Evolutionary conservation across 2,888 invertebrate genomes (phyloP), one percentile per base, ranked within the genome.

Genomic region (Synergus laeviventris): DNA sequence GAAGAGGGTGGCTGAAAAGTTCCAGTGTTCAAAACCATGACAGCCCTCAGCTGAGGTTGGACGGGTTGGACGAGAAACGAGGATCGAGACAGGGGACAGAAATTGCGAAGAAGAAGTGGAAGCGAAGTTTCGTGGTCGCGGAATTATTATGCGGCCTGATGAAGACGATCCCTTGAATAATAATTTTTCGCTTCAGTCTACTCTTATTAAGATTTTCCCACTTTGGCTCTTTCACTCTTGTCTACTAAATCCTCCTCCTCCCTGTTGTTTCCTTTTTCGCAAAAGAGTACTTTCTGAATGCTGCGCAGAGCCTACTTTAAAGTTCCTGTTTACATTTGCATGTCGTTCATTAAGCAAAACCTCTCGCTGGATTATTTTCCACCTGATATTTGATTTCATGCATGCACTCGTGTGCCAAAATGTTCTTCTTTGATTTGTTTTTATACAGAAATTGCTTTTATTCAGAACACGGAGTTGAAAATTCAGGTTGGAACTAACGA

Each of bases 101-200:
- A 54, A 59, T 31, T 36, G 70, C 56, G 76, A 59, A n/a, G 56
- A 66, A 54, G 38, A 59, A 59, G 56, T 64, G 24, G 49, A 39
- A 38, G 61, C 21, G 64, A 42, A 66, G 45, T 66, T 66, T 45
- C 54, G 62, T 45, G 18, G 64, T n/a, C 42, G 39, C 39, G 24
- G 61, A 74, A 74, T 76, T 76, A 76, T 74, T 60, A 61, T 76
- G n/a, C 74, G n/a, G 31, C 74, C 49, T 54, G 61, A 76, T 45
- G 74, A 74, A 74, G 74, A 74, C 36, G 76, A 76, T 76, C 62
- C 76, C 62, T 49, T 76, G 76, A 74, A 76, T 76, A 76, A 76
- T 76, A 74, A 76, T 76, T 76, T 76, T 74, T 38, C 54, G 54
- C 62, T 64, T 61, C 45, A 21, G 21, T 61, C 56, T 74, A 42